Evolutionary conservation across 1,140 invertebrate species (phyloP).

Genomic region (Drosophila novamexicana): DNA sequence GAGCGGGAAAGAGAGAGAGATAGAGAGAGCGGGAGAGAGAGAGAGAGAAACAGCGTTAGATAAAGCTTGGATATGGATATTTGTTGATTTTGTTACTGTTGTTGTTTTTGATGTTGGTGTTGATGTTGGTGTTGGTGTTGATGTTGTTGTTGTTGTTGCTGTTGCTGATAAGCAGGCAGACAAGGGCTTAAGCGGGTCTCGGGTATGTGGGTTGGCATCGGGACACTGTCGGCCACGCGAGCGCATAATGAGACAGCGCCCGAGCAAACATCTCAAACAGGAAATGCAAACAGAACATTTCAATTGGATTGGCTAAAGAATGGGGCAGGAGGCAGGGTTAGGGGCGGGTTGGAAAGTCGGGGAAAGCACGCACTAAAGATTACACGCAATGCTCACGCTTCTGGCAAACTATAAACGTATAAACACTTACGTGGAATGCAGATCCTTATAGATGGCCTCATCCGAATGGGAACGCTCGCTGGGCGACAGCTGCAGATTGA

Average conservation of each 20-base stretch:
- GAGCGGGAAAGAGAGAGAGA: conserved; percentile 26
- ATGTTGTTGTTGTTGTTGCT: conserved; percentile 12
- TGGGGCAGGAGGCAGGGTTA: not conserved
- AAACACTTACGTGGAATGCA: conserved; percentile 89
- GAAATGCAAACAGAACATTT: conserved; percentile 39
- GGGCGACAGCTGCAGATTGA: conserved; percentile 87
- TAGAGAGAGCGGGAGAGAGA: conserved; percentile 39
- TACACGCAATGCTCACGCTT: conserved; percentile 5
- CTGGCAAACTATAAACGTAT: not conserved
- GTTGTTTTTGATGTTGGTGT: conserved; percentile 14
- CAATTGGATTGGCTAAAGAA: not conserved
- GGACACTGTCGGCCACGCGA: conserved; percentile 39
- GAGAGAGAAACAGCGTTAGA: conserved; percentile 63
- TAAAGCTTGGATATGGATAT: conserved; percentile 58
- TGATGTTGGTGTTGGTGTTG: conserved; percentile 27
- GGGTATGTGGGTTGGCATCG: conserved; percentile 13
- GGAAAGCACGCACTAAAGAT: conserved; percentile 32
- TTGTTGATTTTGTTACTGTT: conserved; percentile 25
- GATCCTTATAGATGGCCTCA: conserved; percentile 93
- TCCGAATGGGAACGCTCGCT: conserved; percentile 88
- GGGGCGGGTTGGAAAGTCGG: not conserved
- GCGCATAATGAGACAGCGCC: conserved; percentile 53
- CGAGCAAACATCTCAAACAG: conserved; percentile 24
- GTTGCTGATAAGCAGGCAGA: conserved; percentile 49
- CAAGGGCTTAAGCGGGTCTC: conserved; percentile 52